These are phyloP conservation scores for Ypsolopha scabrella DNA, from an alignment of 2,888 invertebrate genomes.

Conservation along the genomic window DNA sequence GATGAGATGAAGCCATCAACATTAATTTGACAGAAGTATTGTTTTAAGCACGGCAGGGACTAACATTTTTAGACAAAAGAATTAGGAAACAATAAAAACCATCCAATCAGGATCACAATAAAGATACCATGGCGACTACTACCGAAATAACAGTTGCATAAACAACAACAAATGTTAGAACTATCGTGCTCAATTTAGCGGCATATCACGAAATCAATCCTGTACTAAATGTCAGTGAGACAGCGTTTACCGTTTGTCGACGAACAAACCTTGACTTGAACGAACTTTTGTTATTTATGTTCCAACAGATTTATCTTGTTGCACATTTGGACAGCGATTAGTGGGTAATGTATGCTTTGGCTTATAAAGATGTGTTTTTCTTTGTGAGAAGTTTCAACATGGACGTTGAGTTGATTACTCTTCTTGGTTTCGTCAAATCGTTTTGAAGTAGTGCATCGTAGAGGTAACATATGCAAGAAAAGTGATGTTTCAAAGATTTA, in stretches of 20 bases:
- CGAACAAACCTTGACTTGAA: not conserved
- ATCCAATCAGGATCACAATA: too few relatives aligned
- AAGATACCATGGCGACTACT: too few relatives aligned
- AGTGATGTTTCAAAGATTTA: not conserved
- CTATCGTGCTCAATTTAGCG: conserved; percentile 23
- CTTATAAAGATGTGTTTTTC: not conserved
- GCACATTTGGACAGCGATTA: not conserved
- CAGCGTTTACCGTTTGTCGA: not conserved
- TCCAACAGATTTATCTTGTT: conserved; percentile 2
- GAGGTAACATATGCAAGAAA: too few relatives aligned
- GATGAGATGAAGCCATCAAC: too few relatives aligned
- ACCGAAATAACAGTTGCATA: not conserved
- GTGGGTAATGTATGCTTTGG: not conserved
- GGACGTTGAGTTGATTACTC: not conserved
- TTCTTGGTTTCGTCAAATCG: too few relatives aligned
- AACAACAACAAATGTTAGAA: not conserved
- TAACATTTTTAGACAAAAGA: too few relatives aligned
- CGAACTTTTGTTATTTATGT: conserved; percentile 2
- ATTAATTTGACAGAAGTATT: too few relatives aligned
- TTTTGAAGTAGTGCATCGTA: too few relatives aligned
- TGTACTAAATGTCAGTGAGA: conserved; percentile 1
- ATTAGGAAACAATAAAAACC: too few relatives aligned
- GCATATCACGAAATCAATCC: conserved; percentile 46
- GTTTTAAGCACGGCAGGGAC: too few relatives aligned
- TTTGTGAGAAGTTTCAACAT: not conserved